phyloP scores from a whole-genome alignment of 2,888 invertebrate genomes.

The Dicyrtoma fusca region DNA sequence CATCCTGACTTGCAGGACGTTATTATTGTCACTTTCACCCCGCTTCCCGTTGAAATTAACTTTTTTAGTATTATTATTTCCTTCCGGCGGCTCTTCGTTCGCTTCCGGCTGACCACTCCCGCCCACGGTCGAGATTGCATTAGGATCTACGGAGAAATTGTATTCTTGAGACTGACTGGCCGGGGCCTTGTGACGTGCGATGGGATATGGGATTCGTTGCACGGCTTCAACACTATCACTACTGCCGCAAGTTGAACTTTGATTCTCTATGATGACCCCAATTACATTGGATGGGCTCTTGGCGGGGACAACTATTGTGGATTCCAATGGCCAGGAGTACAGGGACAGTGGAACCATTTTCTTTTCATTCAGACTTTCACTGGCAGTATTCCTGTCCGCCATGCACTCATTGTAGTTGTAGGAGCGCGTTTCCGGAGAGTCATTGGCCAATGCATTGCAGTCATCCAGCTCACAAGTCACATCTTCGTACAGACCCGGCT shows the following conservation, averaged over 20 bases:
- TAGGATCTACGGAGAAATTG: conserved; percentile 27
- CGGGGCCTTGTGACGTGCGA: not conserved
- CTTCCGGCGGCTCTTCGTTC: conserved; percentile 1
- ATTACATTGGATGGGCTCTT: not conserved
- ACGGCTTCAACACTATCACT: conserved; percentile 24
- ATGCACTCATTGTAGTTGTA: conserved; percentile 14
- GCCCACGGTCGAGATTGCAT: conserved; percentile 17
- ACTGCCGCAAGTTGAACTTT: conserved; percentile 33
- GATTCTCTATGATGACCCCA: conserved; percentile 30
- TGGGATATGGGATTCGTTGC: conserved; percentile 6
- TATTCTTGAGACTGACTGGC: conserved; percentile 19
- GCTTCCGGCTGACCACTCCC: not conserved
- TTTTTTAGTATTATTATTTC: conserved; percentile 26
- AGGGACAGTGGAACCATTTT: conserved; percentile 32
- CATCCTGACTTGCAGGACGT: conserved; percentile 33
- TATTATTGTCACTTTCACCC: conserved; percentile 35
- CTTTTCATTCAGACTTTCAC: conserved; percentile 13
- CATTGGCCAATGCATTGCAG: conserved; percentile 1
- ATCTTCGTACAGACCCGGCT: conserved; percentile 9
- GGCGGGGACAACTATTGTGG: not conserved
- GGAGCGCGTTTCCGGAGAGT: not conserved
- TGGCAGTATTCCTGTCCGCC: not conserved
- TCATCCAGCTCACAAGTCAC: conserved; percentile 21
- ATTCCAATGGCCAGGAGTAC: conserved; percentile 32
- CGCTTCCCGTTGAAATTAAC: not conserved